Conservation (phyloP, 2,888 invertebrate genomes). For the Cyclophora punctaria region DNA sequence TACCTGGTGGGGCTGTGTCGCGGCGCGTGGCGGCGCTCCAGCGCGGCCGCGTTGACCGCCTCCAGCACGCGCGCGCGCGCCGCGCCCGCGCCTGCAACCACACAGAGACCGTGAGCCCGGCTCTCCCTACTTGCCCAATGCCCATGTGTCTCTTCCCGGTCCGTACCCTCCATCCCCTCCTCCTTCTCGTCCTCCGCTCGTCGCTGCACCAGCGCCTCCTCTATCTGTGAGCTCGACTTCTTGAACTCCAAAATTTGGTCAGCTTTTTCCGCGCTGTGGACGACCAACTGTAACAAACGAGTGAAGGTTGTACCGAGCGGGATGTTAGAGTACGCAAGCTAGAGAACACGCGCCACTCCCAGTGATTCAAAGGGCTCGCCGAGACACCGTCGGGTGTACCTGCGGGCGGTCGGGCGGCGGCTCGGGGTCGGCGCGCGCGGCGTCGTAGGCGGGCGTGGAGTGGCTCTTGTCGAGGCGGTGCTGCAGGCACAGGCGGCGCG, state of each 20-base stretch:
- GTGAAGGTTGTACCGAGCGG: slow-evolving; percentile 2
- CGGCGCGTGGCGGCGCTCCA: not conserved
- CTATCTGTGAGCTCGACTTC: slow-evolving; percentile 54
- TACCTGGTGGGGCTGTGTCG: too few relatives aligned
- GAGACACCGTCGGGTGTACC: slow-evolving; percentile 53
- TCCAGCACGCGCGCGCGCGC: slow-evolving; percentile 24
- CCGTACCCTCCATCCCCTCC: slow-evolving; percentile 6
- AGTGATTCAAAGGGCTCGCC: slow-evolving; percentile 1
- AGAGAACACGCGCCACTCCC: too few relatives aligned
- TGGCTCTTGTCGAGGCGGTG: slow-evolving; percentile 81
- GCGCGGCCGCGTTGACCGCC: slow-evolving; percentile 3
- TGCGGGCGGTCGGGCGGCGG: slow-evolving; percentile 27
- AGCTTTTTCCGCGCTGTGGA: slow-evolving; percentile 45
- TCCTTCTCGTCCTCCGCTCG: slow-evolving; percentile 16
- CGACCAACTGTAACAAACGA: slow-evolving; percentile 15
- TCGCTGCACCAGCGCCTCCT: slow-evolving; percentile 48
- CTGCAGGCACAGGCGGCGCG: slow-evolving; percentile 8
- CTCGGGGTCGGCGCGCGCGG: slow-evolving; percentile 27
- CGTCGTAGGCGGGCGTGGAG: slow-evolving; percentile 85
- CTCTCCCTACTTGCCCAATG: too few relatives aligned
- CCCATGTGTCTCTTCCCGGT: too few relatives aligned
- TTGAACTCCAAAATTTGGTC: slow-evolving; percentile 58
- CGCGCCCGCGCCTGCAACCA: slow-evolving; percentile 3
- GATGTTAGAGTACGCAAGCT: too few relatives aligned
- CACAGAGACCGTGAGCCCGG: too few relatives aligned